Percentiles rank a stretch among this genome's conserved stretches.
These are phyloP conservation scores for Melinaea menophilus DNA, from an alignment of 2,888 invertebrate species.

Conservation along the genomic window DNA sequence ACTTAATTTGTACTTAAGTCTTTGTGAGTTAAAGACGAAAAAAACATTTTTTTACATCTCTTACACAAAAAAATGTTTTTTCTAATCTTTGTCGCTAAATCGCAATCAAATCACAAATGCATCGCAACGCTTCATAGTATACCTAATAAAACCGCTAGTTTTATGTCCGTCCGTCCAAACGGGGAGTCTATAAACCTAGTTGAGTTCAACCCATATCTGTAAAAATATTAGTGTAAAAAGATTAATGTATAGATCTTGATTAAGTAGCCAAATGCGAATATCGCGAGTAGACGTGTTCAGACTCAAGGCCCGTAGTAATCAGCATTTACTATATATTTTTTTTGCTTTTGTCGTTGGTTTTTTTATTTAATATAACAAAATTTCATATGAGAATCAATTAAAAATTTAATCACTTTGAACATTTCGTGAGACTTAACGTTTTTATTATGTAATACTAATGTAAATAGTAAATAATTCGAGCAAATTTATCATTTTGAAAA, in stretches of 20 bases:
- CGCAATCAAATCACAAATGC: slow-evolving; percentile 3
- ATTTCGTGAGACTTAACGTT: slow-evolving; percentile 42
- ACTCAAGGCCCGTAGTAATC: slow-evolving; percentile 45
- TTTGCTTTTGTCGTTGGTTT: slow-evolving; percentile 29
- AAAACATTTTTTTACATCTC: no score
- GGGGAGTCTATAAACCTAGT: slow-evolving; percentile 57
- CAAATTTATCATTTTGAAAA: slow-evolving; percentile 10
- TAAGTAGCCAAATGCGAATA: slow-evolving; percentile 26
- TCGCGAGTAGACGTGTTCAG: slow-evolving; percentile 25
- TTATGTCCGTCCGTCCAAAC: slow-evolving; percentile 69
- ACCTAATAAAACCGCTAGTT: slow-evolving; percentile 50
- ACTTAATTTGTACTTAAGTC: no score
- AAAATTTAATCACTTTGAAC: slow-evolving; percentile 15
- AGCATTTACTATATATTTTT: slow-evolving; percentile 54
- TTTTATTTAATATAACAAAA: slow-evolving; percentile 34
- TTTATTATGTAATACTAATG: slow-evolving; percentile 48
- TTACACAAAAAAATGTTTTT: no score
- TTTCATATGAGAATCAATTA: slow-evolving; percentile 2
- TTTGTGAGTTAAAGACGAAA: no score
- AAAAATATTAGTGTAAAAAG: slow-evolving; percentile 52
- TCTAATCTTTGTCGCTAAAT: no score
- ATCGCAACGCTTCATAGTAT: slow-evolving; percentile 36
- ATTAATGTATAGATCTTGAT: slow-evolving; percentile 35
- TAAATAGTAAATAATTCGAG: slow-evolving; percentile 37
- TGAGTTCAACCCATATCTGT: slow-evolving; percentile 48